Base-by-base conservation (phyloP, 2,113 vertebrate genomes). In the Alaudala cheleensis region DNA sequence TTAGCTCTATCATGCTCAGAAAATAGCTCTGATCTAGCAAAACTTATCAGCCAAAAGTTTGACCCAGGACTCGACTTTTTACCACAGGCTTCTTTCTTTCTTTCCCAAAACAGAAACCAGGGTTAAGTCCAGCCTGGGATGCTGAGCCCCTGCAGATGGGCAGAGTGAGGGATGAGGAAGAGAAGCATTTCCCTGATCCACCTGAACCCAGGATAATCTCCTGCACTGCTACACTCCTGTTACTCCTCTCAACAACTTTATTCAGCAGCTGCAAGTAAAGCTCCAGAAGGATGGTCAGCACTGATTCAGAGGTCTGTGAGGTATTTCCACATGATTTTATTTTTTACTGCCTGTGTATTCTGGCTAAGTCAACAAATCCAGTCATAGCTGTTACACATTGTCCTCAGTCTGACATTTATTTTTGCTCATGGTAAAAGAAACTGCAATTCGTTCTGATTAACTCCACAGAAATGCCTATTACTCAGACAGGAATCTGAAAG, bases 321-420 rank as follows among this genome's bases (percentile, higher is more conserved):
- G n/a, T 80, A 81, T 42, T 93, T 81, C 67, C 79, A 92, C 21
- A 66, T 37, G 17, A 65, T 70, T 57, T 79, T 62, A 25, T 77
- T 50, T 81, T 79, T 29, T n/a, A 18, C 25, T 61, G 66, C 45
- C 40, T 74, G 72, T 0, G 0, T 78, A 64, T 86, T 95, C 72
- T 90, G 60, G 40, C 51, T 93, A 94, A 92, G 44, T 66, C 96
- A 93, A 95, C 47, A 88, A 67, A 90, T 18, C 40, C 64, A 90
- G 88, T 93, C 88, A 93, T 39, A 74, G 76, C 82, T 95, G 86
- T 92, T 86, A 95, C 88, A 76, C n/a, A 71, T 81, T 93, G 90
- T 93, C 76, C 80, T 94, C 40, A 33, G 64, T 39, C 65, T 74
- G 39, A 74, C 64, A 82, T 76, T 67, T 90, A 70, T 83, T 94